Base-by-base conservation (phyloP, 2,888 invertebrate genomes). In the Prosopocoilus inquinatus region DNA sequence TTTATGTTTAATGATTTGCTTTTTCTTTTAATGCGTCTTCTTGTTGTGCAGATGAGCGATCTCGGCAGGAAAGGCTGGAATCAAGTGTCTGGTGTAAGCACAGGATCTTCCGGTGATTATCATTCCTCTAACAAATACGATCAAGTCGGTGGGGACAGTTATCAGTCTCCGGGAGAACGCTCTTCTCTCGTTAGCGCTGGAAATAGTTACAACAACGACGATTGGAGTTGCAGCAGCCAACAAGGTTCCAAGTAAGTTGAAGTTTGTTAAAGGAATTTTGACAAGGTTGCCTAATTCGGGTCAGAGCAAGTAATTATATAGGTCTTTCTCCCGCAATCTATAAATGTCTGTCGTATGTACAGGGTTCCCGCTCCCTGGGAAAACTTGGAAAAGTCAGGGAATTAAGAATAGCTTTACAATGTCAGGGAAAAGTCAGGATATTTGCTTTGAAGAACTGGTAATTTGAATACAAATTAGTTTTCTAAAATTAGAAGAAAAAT, bases 41-140 rank as follows among this genome's bases (percentile, higher is more conserved):
- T 41, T 41, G 16, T 41, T 35, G 61, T 60, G 36, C 57, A 88
- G 87, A 84, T 88, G 63, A 81, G 84, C 11, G 88, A 88, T 68
- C 77, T 88, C 53, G 82, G 88, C 20, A 82, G 84, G 70, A 82
- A 83, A 68, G 87, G 88, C 28, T 88, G 87, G 86, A 70, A 68
- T 53, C 75, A 76, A 62, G 68, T 76, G 15, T 66, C 74, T n/a
- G 73, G 74, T n/a, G 63, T 63, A 12, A 70, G 67, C 47, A 60
- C 61, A 15, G 32, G 32, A 46, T 49, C 49, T 13, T 15, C 50
- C 9, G 66, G 67, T 12, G 68, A 69, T 53, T 66, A 67, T 51
- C 51, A 61, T 50, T 53, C 64, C 28, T 71, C 72, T 3, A 73
- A 70, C 12, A 28, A 28, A 28, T 77, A 78, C 57, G 77, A 76